Base-by-base conservation (phyloP, 1,140 invertebrate species). In the Trialeurodes vaporariorum region DNA sequence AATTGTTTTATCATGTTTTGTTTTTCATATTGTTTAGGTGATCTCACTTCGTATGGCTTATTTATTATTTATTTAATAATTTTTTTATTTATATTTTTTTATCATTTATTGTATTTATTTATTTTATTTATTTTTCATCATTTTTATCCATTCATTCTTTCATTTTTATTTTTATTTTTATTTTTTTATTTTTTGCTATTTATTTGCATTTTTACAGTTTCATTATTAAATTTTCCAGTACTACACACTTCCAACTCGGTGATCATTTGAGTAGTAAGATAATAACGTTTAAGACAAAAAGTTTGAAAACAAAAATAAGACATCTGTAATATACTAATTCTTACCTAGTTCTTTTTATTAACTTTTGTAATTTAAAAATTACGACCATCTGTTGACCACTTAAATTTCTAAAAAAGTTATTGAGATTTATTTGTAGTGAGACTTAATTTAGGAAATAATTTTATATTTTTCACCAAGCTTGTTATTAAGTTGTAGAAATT, bases 371-470 rank as follows among this genome's bases (percentile, higher is more conserved):
- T 49, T 5, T 9, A 49, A 5, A 9, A 5, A 49, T 49, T 49
- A 49, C 34, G 34, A 49, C 34, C 34, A 49, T 17, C 34, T 5
- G 34, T 49, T 49, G 34, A 49, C 34, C 34, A 49, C 34, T 49
- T 49, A 9, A 5, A 49, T 49, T 49, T 49, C 17, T 49, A 49
- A 49, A 49, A 49, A 49, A 49, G 34, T 49, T 49, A 49, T 49
- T 49, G 34, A 49, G 34, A 17, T 49, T 49, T 49, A 49, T 49
- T n/a, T 49, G 34, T 49, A 49, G 34, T 49, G 34, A 49, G 34
- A 49, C 34, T 49, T 49, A 49, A 49, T 49, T 49, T 49, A 49
- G 34, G 34, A 49, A 49, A 49, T 49, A 49, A 49, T 49, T 49
- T 49, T 49, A 49, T 49, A 49, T 49, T 49, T 49, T 49, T 49